Evolutionary conservation across 37 sponge, comb jelly and placozoan species (phyloP).

Genomic region (Cladorhizidae sp.): DNA sequence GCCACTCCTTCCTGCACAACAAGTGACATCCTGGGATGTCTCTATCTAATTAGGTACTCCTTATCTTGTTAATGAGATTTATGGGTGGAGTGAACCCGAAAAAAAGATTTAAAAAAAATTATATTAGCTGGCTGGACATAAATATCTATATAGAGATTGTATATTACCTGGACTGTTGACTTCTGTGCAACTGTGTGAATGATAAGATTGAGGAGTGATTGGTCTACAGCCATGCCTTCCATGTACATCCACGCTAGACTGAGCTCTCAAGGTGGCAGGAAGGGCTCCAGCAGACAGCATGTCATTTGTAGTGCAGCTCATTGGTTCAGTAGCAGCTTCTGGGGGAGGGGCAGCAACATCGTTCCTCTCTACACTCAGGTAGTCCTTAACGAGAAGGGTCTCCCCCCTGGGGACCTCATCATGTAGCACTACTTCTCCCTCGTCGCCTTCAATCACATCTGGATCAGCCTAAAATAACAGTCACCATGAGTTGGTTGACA

Average conservation of each 20-base stretch:
- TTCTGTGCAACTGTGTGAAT: not conserved
- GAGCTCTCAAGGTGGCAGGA: too few relatives aligned
- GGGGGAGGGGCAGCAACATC: not conserved
- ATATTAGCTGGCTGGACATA: too few relatives aligned
- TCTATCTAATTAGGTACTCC: too few relatives aligned
- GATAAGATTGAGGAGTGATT: conserved; percentile 47
- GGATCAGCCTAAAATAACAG: conserved; percentile 54
- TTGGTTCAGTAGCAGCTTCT: not conserved
- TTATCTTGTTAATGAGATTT: too few relatives aligned
- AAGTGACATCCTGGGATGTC: too few relatives aligned
- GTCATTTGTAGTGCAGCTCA: not conserved
- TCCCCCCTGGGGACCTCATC: conserved; percentile 35
- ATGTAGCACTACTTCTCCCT: conserved; percentile 43
- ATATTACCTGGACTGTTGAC: too few relatives aligned
- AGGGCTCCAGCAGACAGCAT: not conserved
- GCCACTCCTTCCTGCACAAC: too few relatives aligned
- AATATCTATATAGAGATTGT: too few relatives aligned
- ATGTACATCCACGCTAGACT: not conserved
- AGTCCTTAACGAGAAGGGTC: conserved; percentile 41
- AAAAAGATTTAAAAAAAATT: too few relatives aligned
- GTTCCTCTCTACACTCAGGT: conserved; percentile 2
- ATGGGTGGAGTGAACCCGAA: too few relatives aligned
- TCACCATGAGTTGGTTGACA: too few relatives aligned
- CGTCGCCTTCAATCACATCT: conserved; percentile 81
- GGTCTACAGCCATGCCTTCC: not conserved